Evolutionary conservation across 2,797 vertebrate species (phyloP), one percentile per base, ranked within the genome.

Genomic region (Gallirallus australis): DNA sequence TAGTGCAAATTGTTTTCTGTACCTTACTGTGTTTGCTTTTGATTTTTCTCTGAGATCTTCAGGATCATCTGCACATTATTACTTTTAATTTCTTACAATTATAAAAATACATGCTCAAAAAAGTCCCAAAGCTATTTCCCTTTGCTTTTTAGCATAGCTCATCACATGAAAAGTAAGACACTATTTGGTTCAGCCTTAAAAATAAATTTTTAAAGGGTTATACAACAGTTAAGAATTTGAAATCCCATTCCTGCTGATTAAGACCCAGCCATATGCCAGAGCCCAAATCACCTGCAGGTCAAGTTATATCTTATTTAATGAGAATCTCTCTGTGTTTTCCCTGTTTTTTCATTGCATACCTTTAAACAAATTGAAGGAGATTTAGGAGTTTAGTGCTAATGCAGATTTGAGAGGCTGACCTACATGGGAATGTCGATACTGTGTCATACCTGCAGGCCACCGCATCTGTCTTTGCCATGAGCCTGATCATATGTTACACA

Each of bases 1-100:
- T 7, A 65, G 69, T 60, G 50, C 65, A 83, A 82, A 87, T 69
- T 52, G 20, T 72, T 88, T 91, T 84, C 37, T n/a, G 9, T 90
- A 18, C n/a, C 27, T 79, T 76, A n/a, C 6, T 57, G 37, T 78
- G 50, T 53, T 86, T 76, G 17, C 31, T 37, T 59, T 85, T 86
- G n/a, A 9, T 71, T 83, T 66, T 94, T 84, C 50, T 77, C 56
- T 37, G 37, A 56, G 30, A 66, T 68, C n/a, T 89, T 72, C 39
- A 82, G 54, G n/a, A 37, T 52, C 72, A 59, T 35, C 18, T 85
- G 35, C 12, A 10, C n/a, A 4, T 59, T 45, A 39, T 37, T 90
- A 20, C 68, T 66, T 78, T 39, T 54, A 53, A 33, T 70, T 78
- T 78, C 7, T 23, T 79, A 42, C 45, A 94, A 0, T 57, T 83